Base-by-base conservation (phyloP, 2,888 invertebrate genomes). In the Lysandra bellargus region DNA sequence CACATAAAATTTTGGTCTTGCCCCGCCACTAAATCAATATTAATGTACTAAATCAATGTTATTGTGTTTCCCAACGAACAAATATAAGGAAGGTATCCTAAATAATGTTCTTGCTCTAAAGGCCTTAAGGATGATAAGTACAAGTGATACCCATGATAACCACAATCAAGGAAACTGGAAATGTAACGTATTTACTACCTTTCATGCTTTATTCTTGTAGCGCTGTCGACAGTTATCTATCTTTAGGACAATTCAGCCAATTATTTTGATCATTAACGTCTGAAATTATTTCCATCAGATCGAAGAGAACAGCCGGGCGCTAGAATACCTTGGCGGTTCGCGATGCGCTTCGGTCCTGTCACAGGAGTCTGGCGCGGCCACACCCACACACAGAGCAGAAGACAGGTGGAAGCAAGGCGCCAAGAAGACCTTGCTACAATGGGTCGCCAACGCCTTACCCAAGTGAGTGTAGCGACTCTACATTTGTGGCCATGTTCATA, bases 371-470 rank as follows among this genome's bases (percentile, higher is more conserved):
- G 96, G 97, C 82, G 96, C 97, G 80, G 96, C 96, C 77, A 96
- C 96, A 78, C 95, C 94, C 72, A 93, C 94, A 30, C 93, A 92
- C 81, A 85, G 92, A 9, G 92, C 95, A 0, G 96, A 97, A 75
- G 96, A 96, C 92, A 82, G 95, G 87, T 97, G 98, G 97, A 98
- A 97, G 89, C 97, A 97, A 88, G 98, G 98, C 77, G 99, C 99
- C 80, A 96, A 97, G 89, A 98, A 98, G 91, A 98, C 98, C 40
- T 94, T 99, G 82, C 94, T 99, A 81, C 97, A 98, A 86, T 99
- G 99, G 99, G 99, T 99, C 81, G 97, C 98, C 83, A 98, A 98
- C 88, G 97, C 98, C 61, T 95, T 99, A 86, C 98, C 98, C 83
- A 97, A 96, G 97, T 97, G 87, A 95, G 95, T 94, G 6, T 44